A percentile compares a stretch with the other conserved stretches of the same genome.
Evolutionary conservation across 2,888 invertebrate species (phyloP).

Genomic region (Apantesis nais): DNA sequence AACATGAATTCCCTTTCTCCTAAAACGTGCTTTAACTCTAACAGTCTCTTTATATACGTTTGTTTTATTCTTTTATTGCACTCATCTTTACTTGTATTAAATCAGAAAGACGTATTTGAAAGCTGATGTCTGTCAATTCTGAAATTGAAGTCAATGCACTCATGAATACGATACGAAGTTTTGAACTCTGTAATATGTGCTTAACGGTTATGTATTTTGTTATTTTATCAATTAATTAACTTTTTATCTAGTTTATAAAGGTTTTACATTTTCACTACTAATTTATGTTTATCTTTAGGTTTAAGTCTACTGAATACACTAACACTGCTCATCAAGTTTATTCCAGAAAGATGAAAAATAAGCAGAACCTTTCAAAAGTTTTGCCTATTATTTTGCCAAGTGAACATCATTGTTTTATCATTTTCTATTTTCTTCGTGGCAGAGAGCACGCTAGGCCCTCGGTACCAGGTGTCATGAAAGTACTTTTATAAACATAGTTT

Average conservation of each 20-base stretch:
- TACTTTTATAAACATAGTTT: too few species aligned
- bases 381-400: too few species aligned
- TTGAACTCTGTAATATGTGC: background rate
- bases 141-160: constrained; percentile 5
- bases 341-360: too few species aligned
- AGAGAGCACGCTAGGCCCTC: background rate
- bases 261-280: too few species aligned
- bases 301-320: too few species aligned
- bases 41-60: constrained; percentile 20
- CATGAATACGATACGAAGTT: constrained; percentile 1
- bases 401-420: too few species aligned
- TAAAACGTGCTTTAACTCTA: constrained; percentile 36
- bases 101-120: constrained; percentile 5
- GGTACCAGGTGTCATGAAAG: constrained; percentile 6
- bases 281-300: too few species aligned
- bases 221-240: background rate
- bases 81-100: constrained; percentile 5
- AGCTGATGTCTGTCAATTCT: constrained; percentile 3
- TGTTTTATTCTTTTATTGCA: constrained; percentile 26
- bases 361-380: too few species aligned
- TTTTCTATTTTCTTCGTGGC: background rate
- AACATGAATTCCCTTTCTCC: constrained; percentile 44
- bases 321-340: too few species aligned
- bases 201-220: background rate
- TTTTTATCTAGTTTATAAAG: background rate